A percentile compares a stretch with the other conserved stretches of the same genome.
Evolutionary conservation across 37 sponge, comb jelly and placozoan species (phyloP).

Genomic region (Ianthella basta): DNA sequence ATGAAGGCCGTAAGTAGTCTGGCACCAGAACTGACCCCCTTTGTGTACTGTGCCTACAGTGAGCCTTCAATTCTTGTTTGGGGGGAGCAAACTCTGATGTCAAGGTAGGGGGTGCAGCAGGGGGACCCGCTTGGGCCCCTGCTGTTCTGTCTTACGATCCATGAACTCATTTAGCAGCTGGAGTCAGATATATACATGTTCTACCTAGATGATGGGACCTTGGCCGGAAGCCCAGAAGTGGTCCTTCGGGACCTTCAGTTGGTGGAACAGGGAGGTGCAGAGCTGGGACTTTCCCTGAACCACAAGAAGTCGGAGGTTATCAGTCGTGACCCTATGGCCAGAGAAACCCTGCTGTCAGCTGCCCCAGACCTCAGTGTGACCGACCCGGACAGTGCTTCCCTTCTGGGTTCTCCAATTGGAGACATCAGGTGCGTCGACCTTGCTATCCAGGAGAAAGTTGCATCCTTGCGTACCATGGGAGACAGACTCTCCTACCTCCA

Average conservation of each 20-base stretch:
- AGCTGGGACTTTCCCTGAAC: constrained; percentile 10
- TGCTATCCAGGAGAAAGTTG: no score
- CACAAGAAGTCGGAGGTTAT: constrained; percentile 9
- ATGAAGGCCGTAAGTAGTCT: not conserved
- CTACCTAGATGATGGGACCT: constrained; percentile 24
- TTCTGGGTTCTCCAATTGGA: no score
- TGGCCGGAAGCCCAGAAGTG: not conserved
- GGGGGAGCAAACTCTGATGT: not conserved
- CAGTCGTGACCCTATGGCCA: no score
- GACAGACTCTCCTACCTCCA: no score
- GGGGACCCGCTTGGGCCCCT: constrained; percentile 16
- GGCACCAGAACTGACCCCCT: constrained; percentile 9
- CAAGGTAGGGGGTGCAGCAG: constrained; percentile 14
- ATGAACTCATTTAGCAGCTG: not conserved
- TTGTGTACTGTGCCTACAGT: not conserved
- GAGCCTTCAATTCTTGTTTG: not conserved
- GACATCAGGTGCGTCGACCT: no score
- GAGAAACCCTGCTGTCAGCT: no score
- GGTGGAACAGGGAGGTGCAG: not conserved
- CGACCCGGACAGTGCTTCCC: no score
- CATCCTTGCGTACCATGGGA: no score
- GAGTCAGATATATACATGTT: constrained; percentile 5
- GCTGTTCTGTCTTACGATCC: constrained; percentile 25
- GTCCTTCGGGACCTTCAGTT: not conserved
- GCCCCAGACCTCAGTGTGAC: no score